Evolutionary conservation across 2,888 invertebrate genomes (phyloP).

Genomic region (Micropterix aruncella): DNA sequence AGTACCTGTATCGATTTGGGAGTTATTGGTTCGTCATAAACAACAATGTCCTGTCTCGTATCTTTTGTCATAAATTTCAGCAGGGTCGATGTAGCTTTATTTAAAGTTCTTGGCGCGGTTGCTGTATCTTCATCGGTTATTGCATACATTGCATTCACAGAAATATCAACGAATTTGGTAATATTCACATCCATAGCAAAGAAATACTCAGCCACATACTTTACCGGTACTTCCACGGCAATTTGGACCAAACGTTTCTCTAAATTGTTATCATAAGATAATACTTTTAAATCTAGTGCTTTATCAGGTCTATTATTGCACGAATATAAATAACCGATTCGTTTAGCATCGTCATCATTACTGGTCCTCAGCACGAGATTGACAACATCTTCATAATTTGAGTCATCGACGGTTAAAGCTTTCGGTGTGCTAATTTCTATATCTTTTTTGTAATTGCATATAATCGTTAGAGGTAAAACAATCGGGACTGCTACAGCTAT

Average conservation of each 20-base stretch:
- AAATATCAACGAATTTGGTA: background rate
- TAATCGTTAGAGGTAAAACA: too few species aligned
- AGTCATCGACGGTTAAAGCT: too few species aligned
- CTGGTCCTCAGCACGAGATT: too few species aligned
- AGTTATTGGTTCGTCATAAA: background rate
- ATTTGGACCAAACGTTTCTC: background rate
- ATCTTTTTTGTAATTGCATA: too few species aligned
- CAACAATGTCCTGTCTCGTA: background rate
- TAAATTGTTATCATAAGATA: background rate
- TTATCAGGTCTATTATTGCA: background rate
- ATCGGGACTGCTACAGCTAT: too few species aligned
- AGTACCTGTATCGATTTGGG: background rate
- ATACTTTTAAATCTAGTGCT: background rate
- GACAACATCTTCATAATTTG: too few species aligned
- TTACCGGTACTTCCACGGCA: background rate
- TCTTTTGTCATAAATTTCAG: background rate
- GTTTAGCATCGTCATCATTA: background rate
- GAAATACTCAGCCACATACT: background rate
- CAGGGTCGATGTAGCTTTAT: background rate
- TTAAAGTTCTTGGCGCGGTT: background rate
- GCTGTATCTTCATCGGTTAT: background rate
- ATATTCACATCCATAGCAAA: background rate
- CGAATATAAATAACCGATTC: background rate
- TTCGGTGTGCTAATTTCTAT: too few species aligned
- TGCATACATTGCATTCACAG: background rate